phyloP scores from a whole-genome alignment of 2,888 invertebrate species.

The Gerris lacustris region DNA sequence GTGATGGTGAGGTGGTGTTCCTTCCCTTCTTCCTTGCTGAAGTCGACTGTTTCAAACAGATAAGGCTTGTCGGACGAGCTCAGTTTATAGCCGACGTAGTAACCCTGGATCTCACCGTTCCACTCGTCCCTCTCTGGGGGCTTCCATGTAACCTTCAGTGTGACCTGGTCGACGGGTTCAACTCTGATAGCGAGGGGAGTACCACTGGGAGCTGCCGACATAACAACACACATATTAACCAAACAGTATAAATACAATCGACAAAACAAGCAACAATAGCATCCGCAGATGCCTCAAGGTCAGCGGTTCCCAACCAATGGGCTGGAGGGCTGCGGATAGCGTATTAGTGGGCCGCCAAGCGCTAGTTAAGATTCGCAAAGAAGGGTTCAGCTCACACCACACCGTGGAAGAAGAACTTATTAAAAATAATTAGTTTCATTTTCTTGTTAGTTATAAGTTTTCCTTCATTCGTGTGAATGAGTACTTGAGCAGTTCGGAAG shows the following conservation, averaged over 20 bases:
- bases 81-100: slow-evolving; percentile 80
- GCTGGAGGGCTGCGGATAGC: not conserved
- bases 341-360: not conserved
- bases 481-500: too few species aligned
- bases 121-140: slow-evolving; percentile 78
- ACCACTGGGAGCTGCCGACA: slow-evolving; percentile 53
- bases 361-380: not conserved
- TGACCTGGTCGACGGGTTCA: slow-evolving; percentile 76
- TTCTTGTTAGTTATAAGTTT: too few species aligned
- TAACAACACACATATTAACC: not conserved
- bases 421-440: too few species aligned
- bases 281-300: not conserved
- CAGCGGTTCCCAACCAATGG: not conserved
- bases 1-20: slow-evolving; percentile 74
- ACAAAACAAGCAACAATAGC: not conserved
- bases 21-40: slow-evolving; percentile 80
- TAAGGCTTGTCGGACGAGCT: slow-evolving; percentile 69
- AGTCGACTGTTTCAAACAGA: slow-evolving; percentile 82
- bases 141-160: slow-evolving; percentile 78
- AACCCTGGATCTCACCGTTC: slow-evolving; percentile 84
- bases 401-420: too few species aligned
- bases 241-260: not conserved
- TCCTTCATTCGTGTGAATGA: too few species aligned
- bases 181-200: slow-evolving; percentile 73
- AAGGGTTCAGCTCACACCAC: not conserved